phyloP scores from a whole-genome alignment of 2,888 invertebrate genomes.

The Gisinianus flammeolus region DNA sequence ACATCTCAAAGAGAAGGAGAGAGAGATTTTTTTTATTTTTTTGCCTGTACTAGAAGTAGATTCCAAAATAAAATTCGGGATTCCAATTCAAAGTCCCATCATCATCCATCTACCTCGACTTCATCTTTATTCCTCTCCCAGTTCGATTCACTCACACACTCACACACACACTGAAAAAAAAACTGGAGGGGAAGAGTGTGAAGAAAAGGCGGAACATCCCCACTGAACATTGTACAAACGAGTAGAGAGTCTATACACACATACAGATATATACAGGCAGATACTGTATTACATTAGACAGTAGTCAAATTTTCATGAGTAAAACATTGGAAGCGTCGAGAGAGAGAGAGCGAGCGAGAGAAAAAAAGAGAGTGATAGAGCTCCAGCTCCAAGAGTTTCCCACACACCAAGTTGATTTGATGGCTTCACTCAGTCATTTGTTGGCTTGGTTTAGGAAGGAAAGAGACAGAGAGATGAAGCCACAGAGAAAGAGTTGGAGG shows the following conservation, averaged over 20 bases:
- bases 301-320: not conserved
- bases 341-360: too few relatives aligned
- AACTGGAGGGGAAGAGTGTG: not conserved
- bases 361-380: too few relatives aligned
- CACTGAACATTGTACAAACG: too few relatives aligned
- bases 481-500: not conserved
- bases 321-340: not conserved
- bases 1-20: too few relatives aligned
- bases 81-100: not conserved
- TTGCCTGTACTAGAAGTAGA: too few relatives aligned
- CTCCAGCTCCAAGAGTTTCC: too few relatives aligned
- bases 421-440: constrained; percentile 16
- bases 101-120: not conserved
- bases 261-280: too few relatives aligned
- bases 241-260: too few relatives aligned
- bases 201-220: not conserved
- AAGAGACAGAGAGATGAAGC: not conserved
- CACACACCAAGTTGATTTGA: constrained; percentile 19
- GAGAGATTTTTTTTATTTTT: too few relatives aligned
- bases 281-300: too few relatives aligned
- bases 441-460: not conserved
- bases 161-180: not conserved
- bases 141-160: too few relatives aligned
- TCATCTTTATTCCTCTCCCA: not conserved
- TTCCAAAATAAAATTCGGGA: not conserved